Percentiles rank a stretch among this genome's conserved stretches.
Conservation (phyloP, 2,113 vertebrate genomes). For the Cairina moschata region DNA sequence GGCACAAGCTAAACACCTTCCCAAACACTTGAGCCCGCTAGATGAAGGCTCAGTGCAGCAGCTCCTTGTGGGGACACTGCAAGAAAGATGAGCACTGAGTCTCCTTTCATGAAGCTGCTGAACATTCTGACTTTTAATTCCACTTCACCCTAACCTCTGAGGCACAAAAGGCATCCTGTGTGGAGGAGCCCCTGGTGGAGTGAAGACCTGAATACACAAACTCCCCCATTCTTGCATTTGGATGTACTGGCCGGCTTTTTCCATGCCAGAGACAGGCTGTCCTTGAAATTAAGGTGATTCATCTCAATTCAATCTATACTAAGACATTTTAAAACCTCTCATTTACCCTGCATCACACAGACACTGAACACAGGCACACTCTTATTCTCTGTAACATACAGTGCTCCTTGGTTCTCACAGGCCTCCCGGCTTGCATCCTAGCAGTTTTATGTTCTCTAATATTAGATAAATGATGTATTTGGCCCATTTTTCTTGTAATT, state of each 20-base stretch:
- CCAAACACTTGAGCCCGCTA: not conserved
- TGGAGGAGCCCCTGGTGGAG: not conserved
- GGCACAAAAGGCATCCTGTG: not conserved
- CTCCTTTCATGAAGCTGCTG: not conserved
- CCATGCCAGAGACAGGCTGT: not conserved
- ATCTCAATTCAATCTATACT: conserved; percentile 32
- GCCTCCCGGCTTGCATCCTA: not conserved
- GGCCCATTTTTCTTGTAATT: not conserved
- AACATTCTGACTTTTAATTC: conserved; percentile 41
- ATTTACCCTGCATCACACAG: not conserved
- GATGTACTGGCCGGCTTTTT: not conserved
- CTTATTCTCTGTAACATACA: not conserved
- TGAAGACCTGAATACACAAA: not conserved
- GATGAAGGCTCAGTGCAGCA: not conserved
- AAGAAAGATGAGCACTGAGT: not conserved
- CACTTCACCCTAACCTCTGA: not conserved
- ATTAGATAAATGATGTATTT: not conserved
- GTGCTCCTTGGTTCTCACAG: not conserved
- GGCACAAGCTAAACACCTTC: not conserved
- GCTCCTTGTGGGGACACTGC: not conserved
- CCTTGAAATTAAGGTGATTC: conserved; percentile 28
- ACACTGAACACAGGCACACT: not conserved
- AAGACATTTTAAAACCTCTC: conserved; percentile 6
- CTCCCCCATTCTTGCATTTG: not conserved
- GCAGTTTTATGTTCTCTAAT: not conserved